phyloP scores from a whole-genome alignment of 2,797 vertebrate species.

The Tinamus major region DNA sequence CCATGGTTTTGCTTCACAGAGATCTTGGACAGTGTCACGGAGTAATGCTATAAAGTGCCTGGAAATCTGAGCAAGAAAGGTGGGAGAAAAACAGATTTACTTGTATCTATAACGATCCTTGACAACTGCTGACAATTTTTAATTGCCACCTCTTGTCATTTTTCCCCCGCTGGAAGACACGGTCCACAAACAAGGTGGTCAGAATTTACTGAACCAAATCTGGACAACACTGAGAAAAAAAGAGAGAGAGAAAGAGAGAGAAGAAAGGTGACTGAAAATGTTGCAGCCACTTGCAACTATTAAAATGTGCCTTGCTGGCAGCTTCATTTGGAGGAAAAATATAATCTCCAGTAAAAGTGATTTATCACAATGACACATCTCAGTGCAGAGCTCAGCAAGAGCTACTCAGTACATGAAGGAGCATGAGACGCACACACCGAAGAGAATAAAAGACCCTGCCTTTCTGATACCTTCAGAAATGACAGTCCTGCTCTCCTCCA shows the following conservation, averaged over 20 bases:
- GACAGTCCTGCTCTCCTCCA: neutral
- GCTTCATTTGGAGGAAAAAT: slow-evolving; percentile 62
- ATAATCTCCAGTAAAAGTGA: slow-evolving; percentile 39
- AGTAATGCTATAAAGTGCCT: neutral
- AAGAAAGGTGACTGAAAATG: neutral
- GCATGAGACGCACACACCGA: neutral
- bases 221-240: neutral
- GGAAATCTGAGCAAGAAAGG: neutral
- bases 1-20: neutral
- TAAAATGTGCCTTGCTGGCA: slow-evolving; percentile 46
- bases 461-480: slow-evolving; percentile 1
- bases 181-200: neutral
- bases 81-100: neutral
- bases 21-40: neutral
- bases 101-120: neutral
- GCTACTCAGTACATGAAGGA: slow-evolving; percentile 34
- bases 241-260: neutral
- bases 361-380: slow-evolving; percentile 53
- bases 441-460: neutral
- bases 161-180: neutral
- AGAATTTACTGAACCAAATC: neutral
- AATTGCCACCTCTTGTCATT: neutral
- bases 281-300: neutral
- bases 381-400: slow-evolving; percentile 44
- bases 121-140: neutral